Conservation (phyloP, 2,113 vertebrate species). For the Callocephalon fimbriatum region DNA sequence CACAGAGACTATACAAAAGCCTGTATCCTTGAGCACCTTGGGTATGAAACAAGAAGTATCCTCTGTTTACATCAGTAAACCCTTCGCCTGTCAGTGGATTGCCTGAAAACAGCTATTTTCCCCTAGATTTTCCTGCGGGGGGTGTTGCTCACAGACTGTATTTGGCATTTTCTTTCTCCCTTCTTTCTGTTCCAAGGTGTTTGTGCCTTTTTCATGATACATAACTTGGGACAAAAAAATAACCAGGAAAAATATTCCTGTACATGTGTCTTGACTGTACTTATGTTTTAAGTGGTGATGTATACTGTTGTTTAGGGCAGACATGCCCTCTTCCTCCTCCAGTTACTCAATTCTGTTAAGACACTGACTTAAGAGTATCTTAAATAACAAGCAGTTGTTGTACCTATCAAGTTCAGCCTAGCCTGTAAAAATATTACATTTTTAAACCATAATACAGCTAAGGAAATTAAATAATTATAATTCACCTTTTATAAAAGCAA, state of each 20-base stretch:
- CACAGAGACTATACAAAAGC: neutral
- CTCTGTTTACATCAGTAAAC: neutral
- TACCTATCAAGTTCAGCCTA: neutral
- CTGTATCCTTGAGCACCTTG: neutral
- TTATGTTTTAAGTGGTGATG: neutral
- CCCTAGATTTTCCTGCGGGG: neutral
- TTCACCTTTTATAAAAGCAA: neutral
- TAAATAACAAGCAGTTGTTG: neutral
- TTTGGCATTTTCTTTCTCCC: constrained; percentile 29
- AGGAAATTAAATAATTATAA: neutral
- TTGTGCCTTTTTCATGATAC: neutral
- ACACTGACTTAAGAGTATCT: neutral
- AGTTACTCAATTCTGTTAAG: neutral
- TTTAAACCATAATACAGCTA: neutral
- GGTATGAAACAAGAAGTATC: neutral
- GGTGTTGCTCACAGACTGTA: neutral
- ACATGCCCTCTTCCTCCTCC: neutral
- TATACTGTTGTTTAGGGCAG: neutral
- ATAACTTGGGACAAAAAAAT: constrained; percentile 10
- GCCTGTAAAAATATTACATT: neutral
- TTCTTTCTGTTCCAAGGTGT: neutral
- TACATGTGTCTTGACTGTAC: neutral
- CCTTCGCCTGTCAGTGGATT: neutral
- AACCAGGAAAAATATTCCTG: neutral
- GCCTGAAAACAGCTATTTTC: neutral